Evolutionary conservation across 2,888 invertebrate genomes (phyloP).

Genomic region (Horisme vitalbata): DNA sequence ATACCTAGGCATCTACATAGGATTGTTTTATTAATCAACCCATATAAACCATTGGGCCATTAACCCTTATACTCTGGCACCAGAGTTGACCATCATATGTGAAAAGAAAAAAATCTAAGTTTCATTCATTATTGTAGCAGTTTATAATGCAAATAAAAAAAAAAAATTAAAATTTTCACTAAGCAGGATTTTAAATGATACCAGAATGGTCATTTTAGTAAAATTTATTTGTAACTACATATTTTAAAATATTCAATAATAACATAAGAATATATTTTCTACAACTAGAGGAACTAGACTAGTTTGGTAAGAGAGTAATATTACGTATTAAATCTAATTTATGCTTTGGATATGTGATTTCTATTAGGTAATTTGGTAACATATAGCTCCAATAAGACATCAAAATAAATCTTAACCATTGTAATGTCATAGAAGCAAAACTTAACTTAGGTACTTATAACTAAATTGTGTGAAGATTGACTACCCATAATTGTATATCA

Average conservation of each 20-base stretch:
- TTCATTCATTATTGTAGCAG: no score
- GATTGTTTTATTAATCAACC: no score
- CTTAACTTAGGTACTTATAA: no score
- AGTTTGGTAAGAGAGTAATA: not conserved
- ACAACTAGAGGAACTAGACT: constrained; percentile 1
- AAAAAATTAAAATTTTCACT: no score
- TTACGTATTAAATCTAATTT: constrained; percentile 7
- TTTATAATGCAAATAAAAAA: no score
- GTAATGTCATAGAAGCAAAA: not conserved
- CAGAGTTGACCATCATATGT: no score
- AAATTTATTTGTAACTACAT: constrained; percentile 3
- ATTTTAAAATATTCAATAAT: constrained; percentile 4
- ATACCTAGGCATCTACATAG: no score
- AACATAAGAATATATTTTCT: constrained; percentile 1
- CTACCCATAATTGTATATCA: no score
- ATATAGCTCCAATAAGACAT: not conserved
- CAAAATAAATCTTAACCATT: not conserved
- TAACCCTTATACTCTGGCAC: no score
- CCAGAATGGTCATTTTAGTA: not conserved
- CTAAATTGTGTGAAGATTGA: no score
- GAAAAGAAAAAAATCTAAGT: no score
- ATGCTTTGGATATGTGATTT: constrained; percentile 18
- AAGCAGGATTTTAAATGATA: not conserved
- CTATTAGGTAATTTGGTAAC: not conserved
- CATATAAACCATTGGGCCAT: no score